Conservation (phyloP, 2,113 vertebrate species). For the Elephas maximus region DNA sequence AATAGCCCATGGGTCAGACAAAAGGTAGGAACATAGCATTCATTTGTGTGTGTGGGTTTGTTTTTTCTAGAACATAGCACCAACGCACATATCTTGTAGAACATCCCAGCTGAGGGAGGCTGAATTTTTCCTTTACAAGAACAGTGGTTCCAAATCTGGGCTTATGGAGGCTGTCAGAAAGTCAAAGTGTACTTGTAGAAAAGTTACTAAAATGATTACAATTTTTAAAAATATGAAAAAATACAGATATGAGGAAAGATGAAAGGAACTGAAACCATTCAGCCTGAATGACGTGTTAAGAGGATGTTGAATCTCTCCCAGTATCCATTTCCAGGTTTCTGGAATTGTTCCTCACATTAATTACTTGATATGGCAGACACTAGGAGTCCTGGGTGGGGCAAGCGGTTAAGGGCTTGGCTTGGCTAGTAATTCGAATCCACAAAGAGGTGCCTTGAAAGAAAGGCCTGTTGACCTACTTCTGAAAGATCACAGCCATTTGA, state of each 20-base stretch:
- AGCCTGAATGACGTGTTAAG: neutral
- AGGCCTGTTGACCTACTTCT: too few relatives aligned
- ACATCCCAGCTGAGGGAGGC: neutral
- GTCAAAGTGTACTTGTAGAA: neutral
- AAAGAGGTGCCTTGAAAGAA: neutral
- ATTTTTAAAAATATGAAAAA: neutral
- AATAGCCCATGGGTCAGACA: neutral
- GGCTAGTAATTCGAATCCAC: neutral
- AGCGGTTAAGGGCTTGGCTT: too few relatives aligned
- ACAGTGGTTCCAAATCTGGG: neutral
- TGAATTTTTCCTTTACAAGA: neutral
- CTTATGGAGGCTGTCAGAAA: neutral
- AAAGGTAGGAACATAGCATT: neutral
- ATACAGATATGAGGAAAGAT: neutral
- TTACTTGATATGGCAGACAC: neutral
- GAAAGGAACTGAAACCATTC: neutral
- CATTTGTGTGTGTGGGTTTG: neutral
- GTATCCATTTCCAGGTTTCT: neutral
- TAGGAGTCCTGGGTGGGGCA: neutral
- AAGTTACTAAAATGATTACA: neutral
- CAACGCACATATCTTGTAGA: neutral
- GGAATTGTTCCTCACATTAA: neutral
- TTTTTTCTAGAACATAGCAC: neutral
- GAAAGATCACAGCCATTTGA: too few relatives aligned
- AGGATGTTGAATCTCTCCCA: neutral